Evolutionary conservation across 1,140 invertebrate species (phyloP).

Genomic region (Drosophila kanapiae): DNA sequence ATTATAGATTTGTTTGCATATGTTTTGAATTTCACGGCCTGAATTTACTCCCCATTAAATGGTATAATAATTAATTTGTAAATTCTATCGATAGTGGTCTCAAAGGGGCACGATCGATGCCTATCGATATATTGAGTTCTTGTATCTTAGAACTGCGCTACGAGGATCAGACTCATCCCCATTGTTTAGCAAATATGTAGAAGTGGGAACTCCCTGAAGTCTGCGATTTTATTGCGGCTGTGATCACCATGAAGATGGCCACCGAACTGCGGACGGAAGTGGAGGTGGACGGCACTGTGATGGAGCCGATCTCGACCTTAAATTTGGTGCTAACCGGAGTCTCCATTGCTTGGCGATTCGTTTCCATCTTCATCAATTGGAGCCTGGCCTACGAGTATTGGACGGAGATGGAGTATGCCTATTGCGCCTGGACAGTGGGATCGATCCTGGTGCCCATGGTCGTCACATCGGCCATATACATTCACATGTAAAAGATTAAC

Average conservation of each 20-base stretch:
- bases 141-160: background rate
- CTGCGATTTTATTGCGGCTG: background rate
- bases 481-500: conserved; percentile 49
- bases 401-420: conserved; percentile 27
- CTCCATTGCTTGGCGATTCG: conserved; percentile 46
- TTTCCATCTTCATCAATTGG: conserved; percentile 64
- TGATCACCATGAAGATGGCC: background rate
- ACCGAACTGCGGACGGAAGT: conserved; percentile 4
- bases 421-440: conserved; percentile 58
- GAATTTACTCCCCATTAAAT: too few species aligned
- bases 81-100: conserved; percentile 6
- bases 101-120: background rate
- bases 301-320: conserved; percentile 34
- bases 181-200: background rate
- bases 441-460: conserved; percentile 60
- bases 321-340: conserved; percentile 31
- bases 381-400: conserved; percentile 55
- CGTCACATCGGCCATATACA: conserved; percentile 61
- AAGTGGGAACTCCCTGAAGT: conserved; percentile 9
- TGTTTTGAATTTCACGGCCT: too few species aligned
- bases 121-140: background rate
- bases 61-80: too few species aligned
- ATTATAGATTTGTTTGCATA: too few species aligned
- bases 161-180: background rate
- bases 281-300: conserved; percentile 15